Conservation (phyloP, 2,797 vertebrate genomes). For the Acestrorhynchus altus region DNA sequence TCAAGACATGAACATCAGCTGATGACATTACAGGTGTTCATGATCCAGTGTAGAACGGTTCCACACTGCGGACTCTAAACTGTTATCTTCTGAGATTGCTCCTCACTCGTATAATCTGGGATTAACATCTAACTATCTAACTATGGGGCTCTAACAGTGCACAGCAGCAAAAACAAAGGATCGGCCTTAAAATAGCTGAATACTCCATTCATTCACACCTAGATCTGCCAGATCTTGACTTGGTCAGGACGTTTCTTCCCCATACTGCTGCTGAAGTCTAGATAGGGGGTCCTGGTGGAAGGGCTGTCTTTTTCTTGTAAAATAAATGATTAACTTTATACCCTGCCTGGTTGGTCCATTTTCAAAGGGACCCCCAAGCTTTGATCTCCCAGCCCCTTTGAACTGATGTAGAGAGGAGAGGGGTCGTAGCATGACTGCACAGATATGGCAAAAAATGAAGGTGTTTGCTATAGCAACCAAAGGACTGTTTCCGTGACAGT, state of each 20-base stretch:
- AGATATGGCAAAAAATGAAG: slow-evolving; percentile 45
- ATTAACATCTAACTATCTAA: too few species aligned
- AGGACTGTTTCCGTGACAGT: slow-evolving; percentile 17
- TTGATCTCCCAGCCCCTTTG: slow-evolving; percentile 75
- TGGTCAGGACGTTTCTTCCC: background rate
- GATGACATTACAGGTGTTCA: too few species aligned
- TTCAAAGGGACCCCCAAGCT: slow-evolving; percentile 66
- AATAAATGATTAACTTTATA: slow-evolving; percentile 76
- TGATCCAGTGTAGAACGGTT: too few species aligned
- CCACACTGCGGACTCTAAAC: too few species aligned
- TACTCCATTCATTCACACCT: too few species aligned
- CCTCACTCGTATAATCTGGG: too few species aligned
- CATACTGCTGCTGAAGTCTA: slow-evolving; percentile 63
- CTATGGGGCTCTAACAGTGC: too few species aligned
- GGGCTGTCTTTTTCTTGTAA: slow-evolving; percentile 31
- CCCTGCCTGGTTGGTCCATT: slow-evolving; percentile 67
- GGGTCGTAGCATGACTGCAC: slow-evolving; percentile 17
- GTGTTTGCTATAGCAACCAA: slow-evolving; percentile 46
- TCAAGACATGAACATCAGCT: too few species aligned
- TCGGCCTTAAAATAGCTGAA: too few species aligned
- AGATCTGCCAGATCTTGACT: too few species aligned
- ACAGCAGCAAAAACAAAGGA: too few species aligned
- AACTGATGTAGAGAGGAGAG: slow-evolving; percentile 69
- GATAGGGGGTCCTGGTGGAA: slow-evolving; percentile 59
- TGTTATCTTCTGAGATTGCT: too few species aligned